These are phyloP conservation scores for Enteromius afrohamiltoni DNA, from an alignment of 2,797 vertebrate species.

Conservation along the genomic window DNA sequence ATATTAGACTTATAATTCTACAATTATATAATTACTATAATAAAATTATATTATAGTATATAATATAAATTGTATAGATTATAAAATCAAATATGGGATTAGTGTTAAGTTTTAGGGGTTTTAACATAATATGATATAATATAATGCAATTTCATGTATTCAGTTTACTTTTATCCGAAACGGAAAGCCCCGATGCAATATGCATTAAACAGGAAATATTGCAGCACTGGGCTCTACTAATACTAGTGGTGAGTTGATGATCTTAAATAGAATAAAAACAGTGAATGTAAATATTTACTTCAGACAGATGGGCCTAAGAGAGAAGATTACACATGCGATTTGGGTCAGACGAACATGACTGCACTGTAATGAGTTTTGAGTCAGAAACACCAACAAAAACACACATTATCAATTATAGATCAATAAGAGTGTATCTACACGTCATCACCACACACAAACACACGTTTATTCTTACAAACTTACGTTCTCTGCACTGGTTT, in stretches of 20 bases:
- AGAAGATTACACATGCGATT: conserved; percentile 7
- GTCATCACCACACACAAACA: background rate
- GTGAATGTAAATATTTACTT: conserved; percentile 28
- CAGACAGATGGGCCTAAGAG: background rate
- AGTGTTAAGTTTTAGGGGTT: background rate
- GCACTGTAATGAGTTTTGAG: background rate
- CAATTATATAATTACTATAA: background rate
- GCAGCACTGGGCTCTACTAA: background rate
- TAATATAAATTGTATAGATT: too few relatives aligned
- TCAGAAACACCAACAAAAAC: background rate
- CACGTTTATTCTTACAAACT: conserved; percentile 47
- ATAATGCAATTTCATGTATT: background rate
- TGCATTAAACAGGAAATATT: background rate
- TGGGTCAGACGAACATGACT: conserved; percentile 6
- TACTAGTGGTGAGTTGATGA: background rate
- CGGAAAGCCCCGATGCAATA: background rate
- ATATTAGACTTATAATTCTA: background rate
- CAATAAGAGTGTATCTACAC: too few relatives aligned
- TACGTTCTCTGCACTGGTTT: conserved; percentile 68
- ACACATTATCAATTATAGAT: too few relatives aligned
- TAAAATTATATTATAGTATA: too few relatives aligned
- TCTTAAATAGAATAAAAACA: background rate
- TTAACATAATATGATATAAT: background rate
- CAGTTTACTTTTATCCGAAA: background rate
- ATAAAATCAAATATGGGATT: background rate